Evolutionary conservation across 1,140 invertebrate species (phyloP).

Genomic region (Drosophila pseudoobscura): DNA sequence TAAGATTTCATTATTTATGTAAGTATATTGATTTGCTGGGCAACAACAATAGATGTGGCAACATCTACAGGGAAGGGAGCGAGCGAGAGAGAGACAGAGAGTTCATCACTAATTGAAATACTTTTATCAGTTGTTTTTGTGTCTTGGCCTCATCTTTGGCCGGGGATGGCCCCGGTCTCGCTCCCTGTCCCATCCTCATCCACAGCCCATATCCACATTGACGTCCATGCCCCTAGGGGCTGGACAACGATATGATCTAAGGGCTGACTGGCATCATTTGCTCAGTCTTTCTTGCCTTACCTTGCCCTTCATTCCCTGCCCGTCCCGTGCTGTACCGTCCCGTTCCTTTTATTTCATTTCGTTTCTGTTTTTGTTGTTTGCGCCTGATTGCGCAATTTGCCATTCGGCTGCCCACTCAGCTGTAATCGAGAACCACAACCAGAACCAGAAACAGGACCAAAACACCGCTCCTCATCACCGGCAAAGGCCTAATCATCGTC

Average conservation of each 20-base stretch:
- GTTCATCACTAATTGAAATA: conserved; percentile 76
- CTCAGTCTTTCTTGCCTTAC: conserved; percentile 4
- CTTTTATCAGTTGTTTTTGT: conserved; percentile 66
- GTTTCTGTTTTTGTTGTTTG: conserved; percentile 68
- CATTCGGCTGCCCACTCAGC: conserved; percentile 50
- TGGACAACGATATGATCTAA: conserved; percentile 68
- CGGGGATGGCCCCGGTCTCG: neutral
- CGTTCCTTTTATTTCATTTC: conserved; percentile 38
- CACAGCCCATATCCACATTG: too few relatives aligned
- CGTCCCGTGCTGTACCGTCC: conserved; percentile 5
- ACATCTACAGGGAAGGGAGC: conserved; percentile 1
- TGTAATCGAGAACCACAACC: conserved; percentile 36
- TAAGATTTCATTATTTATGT: conserved; percentile 63
- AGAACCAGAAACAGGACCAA: neutral
- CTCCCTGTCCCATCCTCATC: conserved; percentile 8
- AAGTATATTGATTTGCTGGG: conserved; percentile 45
- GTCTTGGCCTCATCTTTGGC: conserved; percentile 37
- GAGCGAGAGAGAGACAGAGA: neutral
- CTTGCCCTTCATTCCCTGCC: neutral
- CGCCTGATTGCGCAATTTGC: conserved; percentile 76
- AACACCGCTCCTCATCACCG: conserved; percentile 5
- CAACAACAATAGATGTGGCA: conserved; percentile 20
- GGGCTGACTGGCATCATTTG: conserved; percentile 47
- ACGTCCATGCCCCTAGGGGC: conserved; percentile 33
- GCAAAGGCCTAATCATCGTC: conserved; percentile 6